phyloP scores from a whole-genome alignment of 2,888 invertebrate species.

The Sminthurinus aureus region DNA sequence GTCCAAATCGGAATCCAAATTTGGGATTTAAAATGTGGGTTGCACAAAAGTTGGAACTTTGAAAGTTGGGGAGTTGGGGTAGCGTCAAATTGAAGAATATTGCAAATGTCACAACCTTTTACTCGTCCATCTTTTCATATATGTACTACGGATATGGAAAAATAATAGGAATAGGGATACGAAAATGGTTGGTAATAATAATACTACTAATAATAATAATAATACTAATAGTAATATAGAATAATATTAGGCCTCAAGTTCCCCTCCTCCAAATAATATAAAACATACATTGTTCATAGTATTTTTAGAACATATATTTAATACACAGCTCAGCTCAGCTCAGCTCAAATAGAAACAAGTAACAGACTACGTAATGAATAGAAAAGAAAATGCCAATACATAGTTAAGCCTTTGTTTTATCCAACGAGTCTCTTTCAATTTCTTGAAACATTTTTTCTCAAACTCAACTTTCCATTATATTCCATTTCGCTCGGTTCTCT shows the following conservation, averaged over 20 bases:
- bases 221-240: not conserved
- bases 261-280: not conserved
- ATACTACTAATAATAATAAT: no score
- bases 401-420: conserved; percentile 22
- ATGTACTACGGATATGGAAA: not conserved
- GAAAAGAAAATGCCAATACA: not conserved
- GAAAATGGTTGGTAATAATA: conserved; percentile 1
- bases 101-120: conserved; percentile 55
- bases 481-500: not conserved
- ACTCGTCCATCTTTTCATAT: conserved; percentile 40
- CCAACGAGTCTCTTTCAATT: conserved; percentile 53
- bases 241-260: not conserved
- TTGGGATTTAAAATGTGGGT: conserved; percentile 8
- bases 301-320: not conserved
- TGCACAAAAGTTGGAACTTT: conserved; percentile 30
- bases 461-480: conserved; percentile 17
- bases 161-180: not conserved
- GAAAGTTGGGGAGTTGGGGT: conserved; percentile 29
- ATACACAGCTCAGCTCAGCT: not conserved
- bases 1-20: not conserved
- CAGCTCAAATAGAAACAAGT: not conserved
- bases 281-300: not conserved
- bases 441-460: conserved; percentile 54
- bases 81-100: conserved; percentile 52
- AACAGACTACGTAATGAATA: not conserved